phyloP scores from a whole-genome alignment of 2,888 invertebrate species.

The Thereva nobilitata region DNA sequence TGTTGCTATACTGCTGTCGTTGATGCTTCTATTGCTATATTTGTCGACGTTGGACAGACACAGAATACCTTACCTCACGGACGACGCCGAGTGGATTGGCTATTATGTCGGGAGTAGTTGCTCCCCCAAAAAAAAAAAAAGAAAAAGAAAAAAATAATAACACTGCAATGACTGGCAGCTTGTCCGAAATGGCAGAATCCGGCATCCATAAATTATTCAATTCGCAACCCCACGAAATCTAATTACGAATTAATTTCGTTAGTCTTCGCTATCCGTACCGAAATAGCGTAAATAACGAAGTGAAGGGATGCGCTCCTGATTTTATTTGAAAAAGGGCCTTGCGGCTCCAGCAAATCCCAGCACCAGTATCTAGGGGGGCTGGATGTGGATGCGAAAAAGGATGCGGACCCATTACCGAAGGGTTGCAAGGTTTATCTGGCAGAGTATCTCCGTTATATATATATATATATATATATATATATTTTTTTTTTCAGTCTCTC shows the following conservation, averaged over 20 bases:
- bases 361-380: no score
- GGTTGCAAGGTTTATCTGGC: background rate
- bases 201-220: constrained; percentile 39
- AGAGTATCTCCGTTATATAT: constrained; percentile 5
- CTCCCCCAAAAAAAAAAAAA: background rate
- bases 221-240: constrained; percentile 37
- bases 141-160: background rate
- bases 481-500: no score
- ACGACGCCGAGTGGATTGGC: no score
- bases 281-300: constrained; percentile 29
- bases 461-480: no score
- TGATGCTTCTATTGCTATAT: background rate
- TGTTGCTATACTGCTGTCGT: background rate
- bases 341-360: background rate
- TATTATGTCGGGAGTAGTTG: no score
- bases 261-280: constrained; percentile 25
- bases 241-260: constrained; percentile 40
- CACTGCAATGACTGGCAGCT: background rate
- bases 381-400: background rate
- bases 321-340: constrained; percentile 23
- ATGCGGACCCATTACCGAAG: constrained; percentile 6
- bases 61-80: background rate
- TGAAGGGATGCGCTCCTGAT: constrained; percentile 9
- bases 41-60: background rate
- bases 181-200: constrained; percentile 29